Conservation (phyloP, 2,888 invertebrate species). For the Blastobasis lacticolella region DNA sequence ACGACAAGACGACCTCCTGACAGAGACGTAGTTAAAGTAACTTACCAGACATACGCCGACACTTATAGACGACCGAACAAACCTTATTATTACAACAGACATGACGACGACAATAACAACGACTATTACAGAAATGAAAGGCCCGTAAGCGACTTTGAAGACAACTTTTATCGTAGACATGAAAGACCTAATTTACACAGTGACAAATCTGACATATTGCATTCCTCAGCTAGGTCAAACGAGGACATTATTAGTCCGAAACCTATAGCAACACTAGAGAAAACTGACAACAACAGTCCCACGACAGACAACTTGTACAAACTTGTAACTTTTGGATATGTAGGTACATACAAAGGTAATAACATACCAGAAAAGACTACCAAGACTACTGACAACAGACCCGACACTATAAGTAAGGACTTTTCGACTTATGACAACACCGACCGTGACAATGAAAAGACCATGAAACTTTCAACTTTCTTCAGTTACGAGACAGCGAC, state of each 20-base stretch:
- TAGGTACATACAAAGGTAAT: conserved; percentile 58
- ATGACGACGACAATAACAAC: conserved; percentile 27
- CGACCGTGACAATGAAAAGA: conserved; percentile 14
- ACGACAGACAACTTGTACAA: conserved; percentile 60
- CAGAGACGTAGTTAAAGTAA: conserved; percentile 62
- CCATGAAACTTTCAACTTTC: conserved; percentile 56
- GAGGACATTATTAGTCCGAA: conserved; percentile 21
- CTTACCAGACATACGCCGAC: conserved; percentile 63
- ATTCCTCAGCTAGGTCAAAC: conserved; percentile 58
- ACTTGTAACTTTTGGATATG: conserved; percentile 65
- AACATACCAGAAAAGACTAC: conserved; percentile 16
- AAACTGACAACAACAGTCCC: conserved; percentile 21
- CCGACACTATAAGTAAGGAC: conserved; percentile 48
- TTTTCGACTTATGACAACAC: conserved; percentile 41
- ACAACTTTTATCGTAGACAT: conserved; percentile 33
- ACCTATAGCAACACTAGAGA: conserved; percentile 22
- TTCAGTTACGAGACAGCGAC: conserved; percentile 57
- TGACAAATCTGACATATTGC: conserved; percentile 29
- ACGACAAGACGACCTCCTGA: conserved; percentile 47
- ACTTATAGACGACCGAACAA: conserved; percentile 59
- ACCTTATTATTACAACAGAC: conserved; percentile 52
- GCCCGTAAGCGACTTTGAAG: conserved; percentile 30
- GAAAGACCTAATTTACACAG: conserved; percentile 30
- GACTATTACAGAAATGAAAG: conserved; percentile 36
- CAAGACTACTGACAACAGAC: conserved; percentile 20